Conservation (phyloP, 2,888 invertebrate species). For the Nebria salina region DNA sequence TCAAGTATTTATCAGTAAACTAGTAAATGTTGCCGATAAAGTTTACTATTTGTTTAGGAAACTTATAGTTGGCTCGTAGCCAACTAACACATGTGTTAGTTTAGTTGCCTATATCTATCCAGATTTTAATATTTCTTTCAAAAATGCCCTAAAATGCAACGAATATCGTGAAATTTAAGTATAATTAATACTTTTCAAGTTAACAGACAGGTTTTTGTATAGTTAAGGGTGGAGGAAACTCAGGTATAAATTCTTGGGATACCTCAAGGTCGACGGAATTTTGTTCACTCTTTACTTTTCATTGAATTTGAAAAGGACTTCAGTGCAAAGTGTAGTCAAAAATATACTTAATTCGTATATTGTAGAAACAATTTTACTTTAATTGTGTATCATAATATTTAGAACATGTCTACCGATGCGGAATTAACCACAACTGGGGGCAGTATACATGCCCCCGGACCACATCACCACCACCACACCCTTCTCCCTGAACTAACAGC, state of each 20-base stretch:
- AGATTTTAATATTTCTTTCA: background rate
- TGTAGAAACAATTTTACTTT: background rate
- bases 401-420: slow-evolving; percentile 37
- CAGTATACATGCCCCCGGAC: slow-evolving; percentile 32
- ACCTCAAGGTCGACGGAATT: background rate
- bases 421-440: slow-evolving; percentile 35
- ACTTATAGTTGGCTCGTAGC: background rate
- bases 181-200: background rate
- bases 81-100: slow-evolving; percentile 14
- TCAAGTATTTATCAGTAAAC: no score
- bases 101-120: background rate
- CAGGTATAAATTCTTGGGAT: background rate
- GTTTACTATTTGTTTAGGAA: background rate
- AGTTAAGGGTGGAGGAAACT: background rate
- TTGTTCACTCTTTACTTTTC: background rate
- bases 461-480: slow-evolving; percentile 51
- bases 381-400: background rate
- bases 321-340: background rate
- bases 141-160: no score
- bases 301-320: background rate
- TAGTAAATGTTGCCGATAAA: background rate
- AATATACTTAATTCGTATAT: background rate
- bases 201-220: background rate
- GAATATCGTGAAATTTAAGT: no score
- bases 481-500: slow-evolving; percentile 61